Percentiles rank a stretch among this genome's conserved stretches.
phyloP scores from a whole-genome alignment of 1,140 invertebrate species.

The Eumeta japonica region DNA sequence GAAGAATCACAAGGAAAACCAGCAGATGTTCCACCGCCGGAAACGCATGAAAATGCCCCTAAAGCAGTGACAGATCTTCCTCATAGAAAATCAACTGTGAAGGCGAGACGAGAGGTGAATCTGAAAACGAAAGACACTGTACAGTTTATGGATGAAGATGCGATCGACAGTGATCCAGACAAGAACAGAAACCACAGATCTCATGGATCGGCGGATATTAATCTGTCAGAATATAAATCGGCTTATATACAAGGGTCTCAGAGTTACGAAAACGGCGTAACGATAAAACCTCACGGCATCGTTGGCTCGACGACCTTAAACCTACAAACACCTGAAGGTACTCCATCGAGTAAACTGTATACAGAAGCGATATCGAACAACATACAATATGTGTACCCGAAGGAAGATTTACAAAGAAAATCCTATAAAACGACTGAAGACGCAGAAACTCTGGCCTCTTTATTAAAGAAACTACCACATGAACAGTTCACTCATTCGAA shows the following conservation, averaged over 20 bases:
- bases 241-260: constrained; percentile 13
- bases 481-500: constrained; percentile 34
- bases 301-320: constrained; percentile 18
- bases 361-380: constrained; percentile 29
- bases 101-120: background rate
- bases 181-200: constrained; percentile 45
- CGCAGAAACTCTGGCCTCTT: constrained; percentile 27
- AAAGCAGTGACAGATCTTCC: background rate
- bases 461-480: constrained; percentile 27
- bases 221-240: too few species aligned
- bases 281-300: constrained; percentile 36
- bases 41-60: too few species aligned
- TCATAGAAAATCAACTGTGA: background rate
- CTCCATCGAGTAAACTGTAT: constrained; percentile 18
- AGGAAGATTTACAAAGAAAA: constrained; percentile 28
- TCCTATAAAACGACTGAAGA: constrained; percentile 29
- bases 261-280: constrained; percentile 33
- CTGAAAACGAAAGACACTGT: constrained; percentile 5
- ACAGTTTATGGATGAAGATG: too few species aligned
- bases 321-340: constrained; percentile 11
- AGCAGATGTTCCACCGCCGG: constrained; percentile 16
- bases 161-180: constrained; percentile 9
- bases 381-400: constrained; percentile 26
- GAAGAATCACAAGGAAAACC: constrained; percentile 38
- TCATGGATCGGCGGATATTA: constrained; percentile 23